Conservation (phyloP, 2,797 vertebrate genomes). For the Gorsachius magnificus region DNA sequence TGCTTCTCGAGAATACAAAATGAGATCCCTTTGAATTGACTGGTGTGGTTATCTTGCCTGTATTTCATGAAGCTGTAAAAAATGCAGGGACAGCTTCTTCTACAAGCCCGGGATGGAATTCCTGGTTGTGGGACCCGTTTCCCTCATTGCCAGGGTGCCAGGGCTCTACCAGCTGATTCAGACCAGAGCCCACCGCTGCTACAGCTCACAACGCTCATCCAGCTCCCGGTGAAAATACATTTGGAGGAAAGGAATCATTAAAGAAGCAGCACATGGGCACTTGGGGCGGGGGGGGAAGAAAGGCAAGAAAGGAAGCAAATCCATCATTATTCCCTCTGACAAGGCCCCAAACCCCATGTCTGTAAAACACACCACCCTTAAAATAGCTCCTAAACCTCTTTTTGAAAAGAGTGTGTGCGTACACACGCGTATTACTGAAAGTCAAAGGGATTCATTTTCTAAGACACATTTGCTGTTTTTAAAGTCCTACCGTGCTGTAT, state of each 20-base stretch:
- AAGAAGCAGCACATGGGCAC: background rate
- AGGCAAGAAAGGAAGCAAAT: background rate
- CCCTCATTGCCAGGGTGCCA: fast-evolving
- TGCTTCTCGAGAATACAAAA: background rate
- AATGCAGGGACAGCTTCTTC: background rate
- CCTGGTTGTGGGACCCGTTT: background rate
- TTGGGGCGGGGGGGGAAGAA: too few relatives aligned
- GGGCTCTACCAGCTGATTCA: background rate
- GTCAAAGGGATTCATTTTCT: background rate
- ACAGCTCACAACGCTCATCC: fast-evolving
- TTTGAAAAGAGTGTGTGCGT: fast-evolving
- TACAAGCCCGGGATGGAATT: fast-evolving
- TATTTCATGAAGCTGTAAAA: fast-evolving
- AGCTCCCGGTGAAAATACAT: fast-evolving
- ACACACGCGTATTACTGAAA: background rate
- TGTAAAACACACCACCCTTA: background rate
- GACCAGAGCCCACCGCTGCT: fast-evolving
- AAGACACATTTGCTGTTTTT: background rate
- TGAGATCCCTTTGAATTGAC: background rate
- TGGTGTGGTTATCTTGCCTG: background rate
- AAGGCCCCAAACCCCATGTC: background rate
- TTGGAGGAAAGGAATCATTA: background rate
- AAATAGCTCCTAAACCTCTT: background rate
- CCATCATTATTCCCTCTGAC: background rate
- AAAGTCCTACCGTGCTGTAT: background rate